Evolutionary conservation across 2,113 vertebrate species (phyloP), one percentile per base, ranked within the genome.

Genomic region (Stigmatopora argus): DNA sequence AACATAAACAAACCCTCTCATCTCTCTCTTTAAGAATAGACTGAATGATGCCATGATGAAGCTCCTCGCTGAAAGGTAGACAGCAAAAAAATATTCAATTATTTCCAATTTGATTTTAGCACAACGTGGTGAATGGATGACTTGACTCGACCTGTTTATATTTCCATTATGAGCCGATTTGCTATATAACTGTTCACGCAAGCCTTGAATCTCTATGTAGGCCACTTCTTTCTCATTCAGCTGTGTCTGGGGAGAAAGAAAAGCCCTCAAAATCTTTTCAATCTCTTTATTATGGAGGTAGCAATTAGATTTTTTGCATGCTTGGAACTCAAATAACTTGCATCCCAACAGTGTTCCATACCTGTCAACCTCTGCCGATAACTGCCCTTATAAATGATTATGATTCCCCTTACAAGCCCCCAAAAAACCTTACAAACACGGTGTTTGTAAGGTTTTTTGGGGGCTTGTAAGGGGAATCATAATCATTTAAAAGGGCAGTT

Each of bases 201-300:
- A 71, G 56, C 70, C 52, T 81, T 96, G 92, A 71, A 94, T 93
- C 78, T 97, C 94, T 67, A 91, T 66, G 19, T 79, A 92, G 11
- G 93, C 80, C 38, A 86, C 92, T 70, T 95, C 93, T 79, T 94
- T 84, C 70, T 96, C 93, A 74, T 64, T 88, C 59, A 99, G 77
- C 74, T 97, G 94, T 8, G 70, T 85, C 96, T 99, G 62, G 52
- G 35, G 47, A 61, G 23, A 69, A 21, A 6, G 9, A 35, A 75
- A 64, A 61, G 8, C 19, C 46, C 19, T 55, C 1, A 56, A 35
- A 70, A n/a, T 58, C 9, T 0, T 5, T 21, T 26, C 64, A 7
- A 11, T 41, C 9, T 2, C 26, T 44, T 61, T 46, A 31, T 31
- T 31, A 31, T 31, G 26, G 26, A 31, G 26, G 26, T 31, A 31